Conservation (phyloP, 2,797 vertebrate species). For the Phataginus tricuspis region DNA sequence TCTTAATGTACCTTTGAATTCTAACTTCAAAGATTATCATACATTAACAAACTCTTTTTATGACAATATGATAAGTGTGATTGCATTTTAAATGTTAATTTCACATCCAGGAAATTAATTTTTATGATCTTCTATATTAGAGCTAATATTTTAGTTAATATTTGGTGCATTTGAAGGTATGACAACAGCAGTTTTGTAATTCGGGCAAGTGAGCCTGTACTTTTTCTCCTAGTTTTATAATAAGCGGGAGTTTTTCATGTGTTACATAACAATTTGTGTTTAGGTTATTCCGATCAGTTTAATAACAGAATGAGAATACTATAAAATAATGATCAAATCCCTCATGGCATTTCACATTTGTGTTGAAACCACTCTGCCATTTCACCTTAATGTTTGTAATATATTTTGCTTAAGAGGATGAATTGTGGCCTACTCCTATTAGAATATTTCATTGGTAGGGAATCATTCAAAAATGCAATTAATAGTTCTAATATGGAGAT, state of each 20-base stretch:
- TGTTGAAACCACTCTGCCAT: background rate
- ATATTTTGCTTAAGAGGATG: slow-evolving; percentile 22
- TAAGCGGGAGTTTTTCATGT: background rate
- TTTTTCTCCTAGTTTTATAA: background rate
- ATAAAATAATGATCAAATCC: background rate
- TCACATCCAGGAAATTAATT: slow-evolving; percentile 39
- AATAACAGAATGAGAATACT: background rate
- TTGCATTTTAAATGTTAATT: slow-evolving; percentile 31
- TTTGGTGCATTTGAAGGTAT: background rate
- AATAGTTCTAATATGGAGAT: background rate
- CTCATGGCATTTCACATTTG: background rate
- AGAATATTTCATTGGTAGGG: background rate
- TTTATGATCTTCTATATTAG: background rate
- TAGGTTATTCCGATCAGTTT: background rate
- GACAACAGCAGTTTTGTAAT: background rate
- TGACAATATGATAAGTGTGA: background rate
- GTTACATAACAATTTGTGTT: background rate
- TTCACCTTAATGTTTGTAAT: slow-evolving; percentile 44
- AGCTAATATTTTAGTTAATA: background rate
- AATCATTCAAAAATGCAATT: slow-evolving; percentile 19
- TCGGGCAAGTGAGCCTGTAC: background rate
- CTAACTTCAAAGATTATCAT: slow-evolving; percentile 3
- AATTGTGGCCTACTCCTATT: background rate
- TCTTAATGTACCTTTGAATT: slow-evolving; percentile 32
- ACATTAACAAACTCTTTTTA: background rate